phyloP scores from a whole-genome alignment of 2,888 invertebrate genomes.

The Eupithecia pulchellata region DNA sequence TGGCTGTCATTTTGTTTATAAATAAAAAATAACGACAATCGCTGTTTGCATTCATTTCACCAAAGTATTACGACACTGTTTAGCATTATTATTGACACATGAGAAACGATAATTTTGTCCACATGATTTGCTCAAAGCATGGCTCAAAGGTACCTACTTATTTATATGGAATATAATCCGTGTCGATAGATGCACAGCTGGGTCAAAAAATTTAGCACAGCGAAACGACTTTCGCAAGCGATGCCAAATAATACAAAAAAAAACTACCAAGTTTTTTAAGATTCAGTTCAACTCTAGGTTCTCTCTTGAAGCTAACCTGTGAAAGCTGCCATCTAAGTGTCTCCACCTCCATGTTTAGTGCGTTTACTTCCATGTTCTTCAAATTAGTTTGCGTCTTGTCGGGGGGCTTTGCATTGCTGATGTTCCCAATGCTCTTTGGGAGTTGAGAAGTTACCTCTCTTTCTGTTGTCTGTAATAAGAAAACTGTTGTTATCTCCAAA shows the following conservation, averaged over 20 bases:
- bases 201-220: background rate
- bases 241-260: background rate
- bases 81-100: conserved; percentile 22
- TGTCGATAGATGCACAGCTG: background rate
- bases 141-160: too few relatives aligned
- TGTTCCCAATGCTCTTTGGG: conserved; percentile 68
- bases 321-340: conserved; percentile 90
- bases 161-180: background rate
- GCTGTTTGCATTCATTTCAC: conserved; percentile 48
- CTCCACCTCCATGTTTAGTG: conserved; percentile 88
- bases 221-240: background rate
- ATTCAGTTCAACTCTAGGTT: background rate
- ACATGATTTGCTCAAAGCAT: background rate
- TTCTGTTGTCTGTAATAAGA: conserved; percentile 74
- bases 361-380: conserved; percentile 72
- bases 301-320: conserved; percentile 81
- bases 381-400: conserved; percentile 62
- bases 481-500: background rate
- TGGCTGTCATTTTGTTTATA: conserved; percentile 19
- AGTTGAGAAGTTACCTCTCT: conserved; percentile 74
- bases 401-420: conserved; percentile 61
- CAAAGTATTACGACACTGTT: conserved; percentile 49
- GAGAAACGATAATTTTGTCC: background rate
- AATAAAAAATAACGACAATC: conserved; percentile 37
- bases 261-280: background rate